A percentile compares a stretch with the other conserved stretches of the same genome.
These are phyloP conservation scores for Petroica traversi DNA, from an alignment of 2,113 vertebrate genomes.

Conservation along the genomic window DNA sequence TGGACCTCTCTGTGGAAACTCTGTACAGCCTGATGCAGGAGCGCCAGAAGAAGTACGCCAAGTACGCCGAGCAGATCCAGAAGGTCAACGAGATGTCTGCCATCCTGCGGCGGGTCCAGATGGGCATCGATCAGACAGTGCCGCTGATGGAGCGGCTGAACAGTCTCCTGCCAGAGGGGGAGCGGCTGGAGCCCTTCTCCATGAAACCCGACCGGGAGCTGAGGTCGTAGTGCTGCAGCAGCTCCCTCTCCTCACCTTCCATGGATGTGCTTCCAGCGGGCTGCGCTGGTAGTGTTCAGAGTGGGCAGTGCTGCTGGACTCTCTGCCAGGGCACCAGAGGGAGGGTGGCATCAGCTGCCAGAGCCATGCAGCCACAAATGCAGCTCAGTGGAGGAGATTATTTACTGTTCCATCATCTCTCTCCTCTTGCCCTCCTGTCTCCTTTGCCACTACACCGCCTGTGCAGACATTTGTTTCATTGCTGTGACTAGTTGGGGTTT, in stretches of 20 bases:
- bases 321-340: background rate
- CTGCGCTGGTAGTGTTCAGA: background rate
- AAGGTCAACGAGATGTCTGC: slow-evolving; percentile 99
- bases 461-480: background rate
- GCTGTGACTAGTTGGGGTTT: background rate
- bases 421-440: background rate
- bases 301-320: background rate
- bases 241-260: background rate
- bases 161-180: slow-evolving; percentile 89
- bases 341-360: background rate
- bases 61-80: slow-evolving; percentile 98
- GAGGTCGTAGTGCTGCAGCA: slow-evolving; percentile 1
- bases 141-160: slow-evolving; percentile 96
- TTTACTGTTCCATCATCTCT: background rate
- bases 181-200: slow-evolving; percentile 93
- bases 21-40: slow-evolving; percentile 98
- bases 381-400: background rate
- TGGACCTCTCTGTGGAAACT: slow-evolving; percentile 93
- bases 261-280: no score
- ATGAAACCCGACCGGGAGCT: slow-evolving; percentile 86
- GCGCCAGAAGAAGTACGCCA: slow-evolving; percentile 95
- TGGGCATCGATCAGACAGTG: slow-evolving; percentile 96
- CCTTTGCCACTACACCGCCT: background rate
- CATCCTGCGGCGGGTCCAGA: slow-evolving; percentile 94
- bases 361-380: background rate